Evolutionary conservation across 2,113 vertebrate species (phyloP).

Genomic region (Pagrus major): DNA sequence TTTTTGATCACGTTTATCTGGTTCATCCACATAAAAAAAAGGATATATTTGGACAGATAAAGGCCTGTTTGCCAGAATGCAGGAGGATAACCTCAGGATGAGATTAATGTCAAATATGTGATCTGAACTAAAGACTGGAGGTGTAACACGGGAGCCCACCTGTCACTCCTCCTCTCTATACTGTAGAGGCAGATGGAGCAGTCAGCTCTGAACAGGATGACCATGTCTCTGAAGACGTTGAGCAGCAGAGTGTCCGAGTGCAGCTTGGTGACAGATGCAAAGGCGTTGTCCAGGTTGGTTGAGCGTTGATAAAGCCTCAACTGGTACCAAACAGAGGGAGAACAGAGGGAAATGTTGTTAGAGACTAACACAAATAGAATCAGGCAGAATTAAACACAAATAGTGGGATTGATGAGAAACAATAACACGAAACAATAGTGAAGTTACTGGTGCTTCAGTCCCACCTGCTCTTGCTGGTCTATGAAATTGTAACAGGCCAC

Average conservation of each 20-base stretch:
- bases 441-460: not conserved
- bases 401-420: not conserved
- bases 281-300: conserved; percentile 97
- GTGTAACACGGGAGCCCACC: conserved; percentile 81
- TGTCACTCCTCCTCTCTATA: conserved; percentile 90
- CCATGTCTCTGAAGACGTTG: conserved; percentile 95
- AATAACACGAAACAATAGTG: not conserved
- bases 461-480: conserved; percentile 96
- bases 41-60: not conserved
- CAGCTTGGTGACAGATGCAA: conserved; percentile 94
- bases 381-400: too few species aligned
- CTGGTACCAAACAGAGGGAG: conserved; percentile 72
- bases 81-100: too few species aligned
- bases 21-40: too few species aligned
- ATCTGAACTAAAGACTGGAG: not conserved
- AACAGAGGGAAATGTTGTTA: not conserved
- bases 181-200: conserved; percentile 98
- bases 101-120: not conserved
- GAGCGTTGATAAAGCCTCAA: conserved; percentile 93
- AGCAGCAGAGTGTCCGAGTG: conserved; percentile 92
- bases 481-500: conserved; percentile 96
- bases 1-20: too few species aligned
- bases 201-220: conserved; percentile 95
- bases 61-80: not conserved
- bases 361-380: not conserved